These are phyloP conservation scores for Rhynchomys soricoides DNA, from an alignment of 2,113 vertebrate species.

Conservation along the genomic window DNA sequence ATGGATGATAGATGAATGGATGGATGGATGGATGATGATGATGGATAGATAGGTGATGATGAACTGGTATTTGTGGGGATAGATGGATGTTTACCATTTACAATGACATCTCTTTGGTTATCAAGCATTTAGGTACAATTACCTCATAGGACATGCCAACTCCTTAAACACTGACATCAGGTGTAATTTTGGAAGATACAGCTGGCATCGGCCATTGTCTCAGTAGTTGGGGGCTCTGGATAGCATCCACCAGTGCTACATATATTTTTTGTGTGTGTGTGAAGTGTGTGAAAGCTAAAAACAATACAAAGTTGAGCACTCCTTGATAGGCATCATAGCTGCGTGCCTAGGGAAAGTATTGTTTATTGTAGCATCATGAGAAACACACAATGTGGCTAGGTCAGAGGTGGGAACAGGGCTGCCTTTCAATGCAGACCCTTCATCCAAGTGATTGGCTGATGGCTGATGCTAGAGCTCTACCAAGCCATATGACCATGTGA, in stretches of 20 bases:
- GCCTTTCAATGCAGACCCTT: background rate
- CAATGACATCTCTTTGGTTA: background rate
- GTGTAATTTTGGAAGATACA: background rate
- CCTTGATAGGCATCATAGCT: fast-evolving
- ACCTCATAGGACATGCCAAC: background rate
- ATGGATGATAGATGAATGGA: background rate
- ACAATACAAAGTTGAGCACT: background rate
- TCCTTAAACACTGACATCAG: background rate
- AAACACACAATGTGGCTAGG: no score
- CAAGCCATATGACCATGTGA: fast-evolving
- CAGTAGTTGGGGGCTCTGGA: fast-evolving
- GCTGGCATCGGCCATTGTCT: background rate
- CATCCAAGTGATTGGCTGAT: background rate
- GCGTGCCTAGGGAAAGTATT: background rate
- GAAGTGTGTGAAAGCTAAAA: background rate
- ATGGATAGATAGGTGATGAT: background rate
- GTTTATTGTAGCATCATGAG: background rate
- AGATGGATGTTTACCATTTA: background rate
- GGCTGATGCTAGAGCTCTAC: fast-evolving
- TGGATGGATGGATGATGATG: background rate
- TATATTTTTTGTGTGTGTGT: background rate
- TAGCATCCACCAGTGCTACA: no score
- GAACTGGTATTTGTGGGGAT: background rate
- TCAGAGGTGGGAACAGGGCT: background rate
- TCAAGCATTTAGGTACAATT: background rate